Evolutionary conservation across 2,888 invertebrate species (phyloP).

Genomic region (Cheilosia grossa): DNA sequence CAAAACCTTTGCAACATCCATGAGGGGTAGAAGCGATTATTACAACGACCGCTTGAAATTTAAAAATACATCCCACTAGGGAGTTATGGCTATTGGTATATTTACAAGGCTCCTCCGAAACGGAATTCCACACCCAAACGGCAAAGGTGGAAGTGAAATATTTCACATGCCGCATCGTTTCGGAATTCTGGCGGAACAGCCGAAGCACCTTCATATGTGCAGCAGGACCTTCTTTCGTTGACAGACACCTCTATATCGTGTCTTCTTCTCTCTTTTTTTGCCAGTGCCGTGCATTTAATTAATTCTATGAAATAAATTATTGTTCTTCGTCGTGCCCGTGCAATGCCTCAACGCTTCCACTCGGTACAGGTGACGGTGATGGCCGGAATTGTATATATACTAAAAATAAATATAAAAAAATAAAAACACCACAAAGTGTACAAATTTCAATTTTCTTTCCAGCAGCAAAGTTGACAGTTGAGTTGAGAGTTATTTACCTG

Average conservation of each 20-base stretch:
- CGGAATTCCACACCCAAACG: constrained; percentile 1
- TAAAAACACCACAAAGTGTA: constrained; percentile 38
- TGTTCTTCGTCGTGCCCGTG: constrained; percentile 56
- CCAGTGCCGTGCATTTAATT: constrained; percentile 59
- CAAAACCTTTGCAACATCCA: too few species aligned
- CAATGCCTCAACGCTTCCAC: constrained; percentile 17
- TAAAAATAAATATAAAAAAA: constrained; percentile 1
- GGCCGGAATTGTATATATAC: not conserved
- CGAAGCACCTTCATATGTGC: constrained; percentile 44
- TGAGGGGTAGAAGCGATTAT: too few species aligned
- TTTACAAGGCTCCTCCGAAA: not conserved
- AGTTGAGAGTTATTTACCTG: constrained; percentile 68
- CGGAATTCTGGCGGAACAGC: constrained; percentile 21
- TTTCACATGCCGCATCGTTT: constrained; percentile 61
- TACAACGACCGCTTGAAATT: too few species aligned
- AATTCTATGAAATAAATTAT: constrained; percentile 72
- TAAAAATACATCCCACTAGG: too few species aligned
- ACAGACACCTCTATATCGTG: constrained; percentile 40
- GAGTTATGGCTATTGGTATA: too few species aligned
- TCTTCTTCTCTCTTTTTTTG: constrained; percentile 5
- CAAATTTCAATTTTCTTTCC: constrained; percentile 64
- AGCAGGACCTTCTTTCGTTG: constrained; percentile 56
- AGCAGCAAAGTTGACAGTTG: constrained; percentile 53
- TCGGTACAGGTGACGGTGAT: constrained; percentile 21
- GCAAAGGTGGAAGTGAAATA: constrained; percentile 41